A percentile compares a stretch with the other conserved stretches of the same genome.
phyloP scores from a whole-genome alignment of 2,888 invertebrate species.

The Macrophya alboannulata region DNA sequence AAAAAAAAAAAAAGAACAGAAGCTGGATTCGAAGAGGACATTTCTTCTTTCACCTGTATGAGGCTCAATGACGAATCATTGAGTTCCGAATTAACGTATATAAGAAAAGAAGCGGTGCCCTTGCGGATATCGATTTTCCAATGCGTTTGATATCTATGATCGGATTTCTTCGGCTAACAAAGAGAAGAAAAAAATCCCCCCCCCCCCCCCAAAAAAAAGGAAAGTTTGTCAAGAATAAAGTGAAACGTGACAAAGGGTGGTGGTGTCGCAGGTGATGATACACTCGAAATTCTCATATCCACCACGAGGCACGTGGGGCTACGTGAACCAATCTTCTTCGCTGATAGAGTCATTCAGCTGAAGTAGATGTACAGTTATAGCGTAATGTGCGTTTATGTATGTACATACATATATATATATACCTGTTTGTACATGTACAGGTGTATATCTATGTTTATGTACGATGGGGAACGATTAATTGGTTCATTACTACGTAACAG shows the following conservation, averaged over 20 bases:
- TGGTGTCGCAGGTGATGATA: conserved; percentile 41
- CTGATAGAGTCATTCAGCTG: not conserved
- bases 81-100: not conserved
- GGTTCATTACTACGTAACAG: conserved; percentile 28
- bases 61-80: not conserved
- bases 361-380: conserved; percentile 17
- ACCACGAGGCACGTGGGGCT: conserved; percentile 13
- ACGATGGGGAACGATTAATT: conserved; percentile 30
- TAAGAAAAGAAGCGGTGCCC: not conserved
- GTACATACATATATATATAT: too few relatives aligned
- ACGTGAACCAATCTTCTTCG: conserved; percentile 10
- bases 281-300: not conserved
- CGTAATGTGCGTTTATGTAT: not conserved
- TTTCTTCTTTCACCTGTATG: not conserved
- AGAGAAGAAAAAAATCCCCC: not conserved
- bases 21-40: not conserved
- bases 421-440: too few relatives aligned
- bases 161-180: not conserved
- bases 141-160: not conserved
- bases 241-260: conserved; percentile 25
- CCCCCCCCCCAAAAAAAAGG: not conserved
- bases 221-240: not conserved
- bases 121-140: not conserved
- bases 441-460: not conserved
- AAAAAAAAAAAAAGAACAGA: not conserved